These are phyloP conservation scores for Ascidia mentula DNA, from an alignment of 23 tunicate species.

Conservation along the genomic window DNA sequence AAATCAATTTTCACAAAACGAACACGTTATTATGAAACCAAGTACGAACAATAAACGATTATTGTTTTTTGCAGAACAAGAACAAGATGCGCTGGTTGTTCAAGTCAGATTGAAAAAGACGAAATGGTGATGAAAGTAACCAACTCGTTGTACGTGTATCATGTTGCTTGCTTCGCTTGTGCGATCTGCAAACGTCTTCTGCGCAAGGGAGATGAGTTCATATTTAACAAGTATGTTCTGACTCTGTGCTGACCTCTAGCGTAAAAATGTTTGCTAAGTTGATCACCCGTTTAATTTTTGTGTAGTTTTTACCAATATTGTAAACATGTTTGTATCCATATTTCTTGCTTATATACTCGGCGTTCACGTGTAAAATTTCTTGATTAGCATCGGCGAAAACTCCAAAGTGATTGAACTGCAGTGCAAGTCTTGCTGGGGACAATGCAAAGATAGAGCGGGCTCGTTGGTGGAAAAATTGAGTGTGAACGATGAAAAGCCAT, in stretches of 20 bases:
- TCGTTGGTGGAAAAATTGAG: background rate
- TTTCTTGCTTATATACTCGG: background rate
- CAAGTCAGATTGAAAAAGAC: conserved; percentile 4
- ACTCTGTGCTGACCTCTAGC: background rate
- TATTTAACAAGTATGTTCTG: conserved; percentile 28
- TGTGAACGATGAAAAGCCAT: background rate
- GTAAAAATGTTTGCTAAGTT: no score
- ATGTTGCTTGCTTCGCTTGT: conserved; percentile 33
- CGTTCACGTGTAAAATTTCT: background rate
- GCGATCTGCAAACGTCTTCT: conserved; percentile 35
- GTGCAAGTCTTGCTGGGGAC: conserved; percentile 42
- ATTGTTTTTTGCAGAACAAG: conserved; percentile 12
- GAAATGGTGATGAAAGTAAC: conserved; percentile 13
- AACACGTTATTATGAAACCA: no score
- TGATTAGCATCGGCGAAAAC: background rate
- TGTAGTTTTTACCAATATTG: no score
- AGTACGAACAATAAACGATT: background rate
- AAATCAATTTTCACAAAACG: no score
- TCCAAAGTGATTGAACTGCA: conserved; percentile 11
- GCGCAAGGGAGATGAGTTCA: conserved; percentile 30
- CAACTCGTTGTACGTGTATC: conserved; percentile 17
- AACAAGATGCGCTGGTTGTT: conserved; percentile 26
- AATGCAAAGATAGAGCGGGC: background rate
- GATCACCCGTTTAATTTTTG: no score
- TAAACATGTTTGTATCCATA: no score